A percentile compares a stretch with the other conserved stretches of the same genome.
Evolutionary conservation across 2,888 invertebrate genomes (phyloP).

Genomic region (Onchidella celtica): DNA sequence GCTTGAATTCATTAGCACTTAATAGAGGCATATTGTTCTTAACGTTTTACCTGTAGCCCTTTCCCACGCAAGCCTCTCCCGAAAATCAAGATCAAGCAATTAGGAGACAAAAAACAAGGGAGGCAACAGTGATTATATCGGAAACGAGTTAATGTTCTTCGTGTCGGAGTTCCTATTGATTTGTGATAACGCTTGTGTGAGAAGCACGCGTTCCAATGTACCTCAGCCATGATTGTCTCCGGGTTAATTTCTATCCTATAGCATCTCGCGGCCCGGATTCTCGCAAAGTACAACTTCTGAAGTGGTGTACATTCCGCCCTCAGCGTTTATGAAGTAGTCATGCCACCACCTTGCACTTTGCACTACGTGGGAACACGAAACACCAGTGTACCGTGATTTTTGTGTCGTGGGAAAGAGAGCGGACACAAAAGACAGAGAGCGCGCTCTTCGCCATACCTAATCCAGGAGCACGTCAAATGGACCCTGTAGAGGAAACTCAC

Average conservation of each 20-base stretch:
- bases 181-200: not conserved
- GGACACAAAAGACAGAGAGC: constrained; percentile 8
- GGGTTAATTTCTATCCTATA: not conserved
- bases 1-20: not conserved
- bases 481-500: not conserved
- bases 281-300: not conserved
- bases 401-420: not conserved
- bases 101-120: not conserved
- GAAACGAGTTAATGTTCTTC: constrained; percentile 19
- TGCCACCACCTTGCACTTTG: not conserved
- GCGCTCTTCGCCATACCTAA: not conserved
- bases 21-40: not conserved
- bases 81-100: constrained; percentile 5
- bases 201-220: not conserved
- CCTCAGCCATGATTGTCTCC: not conserved
- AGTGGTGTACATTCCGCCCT: not conserved
- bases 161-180: not conserved
- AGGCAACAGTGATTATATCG: not conserved
- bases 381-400: not conserved
- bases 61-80: not conserved
- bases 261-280: not conserved
- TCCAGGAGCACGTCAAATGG: not conserved
- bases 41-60: not conserved
- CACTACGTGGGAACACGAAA: not conserved
- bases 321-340: not conserved